These are phyloP conservation scores for Nephrotoma guestfalica DNA, from an alignment of 2,888 invertebrate genomes.

Conservation along the genomic window DNA sequence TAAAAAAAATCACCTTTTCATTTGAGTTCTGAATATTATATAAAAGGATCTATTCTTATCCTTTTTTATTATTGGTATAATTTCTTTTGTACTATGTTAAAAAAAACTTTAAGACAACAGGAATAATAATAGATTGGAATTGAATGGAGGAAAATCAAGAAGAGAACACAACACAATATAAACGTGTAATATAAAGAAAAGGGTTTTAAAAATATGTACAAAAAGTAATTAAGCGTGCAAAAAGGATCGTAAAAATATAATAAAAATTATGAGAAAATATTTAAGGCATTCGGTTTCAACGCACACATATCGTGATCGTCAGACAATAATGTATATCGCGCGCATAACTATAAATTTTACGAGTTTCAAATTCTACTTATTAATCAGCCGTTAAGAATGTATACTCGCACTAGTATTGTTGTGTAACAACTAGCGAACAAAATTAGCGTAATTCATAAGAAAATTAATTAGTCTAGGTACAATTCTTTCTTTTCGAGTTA, in stretches of 20 bases:
- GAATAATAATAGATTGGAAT: neutral
- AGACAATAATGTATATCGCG: neutral
- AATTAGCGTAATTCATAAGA: neutral
- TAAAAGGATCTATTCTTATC: neutral
- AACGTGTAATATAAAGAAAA: neutral
- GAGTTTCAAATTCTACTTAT: neutral
- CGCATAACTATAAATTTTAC: neutral
- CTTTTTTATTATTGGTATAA: neutral
- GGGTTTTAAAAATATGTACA: neutral
- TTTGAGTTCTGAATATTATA: neutral
- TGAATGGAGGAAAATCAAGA: neutral
- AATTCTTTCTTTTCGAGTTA: neutral
- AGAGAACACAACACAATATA: neutral
- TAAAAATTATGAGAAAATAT: neutral
- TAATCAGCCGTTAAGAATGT: neutral
- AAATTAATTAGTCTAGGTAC: neutral
- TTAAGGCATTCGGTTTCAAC: neutral
- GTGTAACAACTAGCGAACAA: neutral
- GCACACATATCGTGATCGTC: neutral
- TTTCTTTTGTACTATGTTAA: neutral
- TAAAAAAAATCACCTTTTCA: neutral
- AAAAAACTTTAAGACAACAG: neutral
- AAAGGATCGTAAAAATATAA: neutral
- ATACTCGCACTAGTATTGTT: neutral
- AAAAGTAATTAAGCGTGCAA: neutral